These are phyloP conservation scores for Kryptolebias ocellatus DNA, from an alignment of 2,797 vertebrate species.

Conservation along the genomic window DNA sequence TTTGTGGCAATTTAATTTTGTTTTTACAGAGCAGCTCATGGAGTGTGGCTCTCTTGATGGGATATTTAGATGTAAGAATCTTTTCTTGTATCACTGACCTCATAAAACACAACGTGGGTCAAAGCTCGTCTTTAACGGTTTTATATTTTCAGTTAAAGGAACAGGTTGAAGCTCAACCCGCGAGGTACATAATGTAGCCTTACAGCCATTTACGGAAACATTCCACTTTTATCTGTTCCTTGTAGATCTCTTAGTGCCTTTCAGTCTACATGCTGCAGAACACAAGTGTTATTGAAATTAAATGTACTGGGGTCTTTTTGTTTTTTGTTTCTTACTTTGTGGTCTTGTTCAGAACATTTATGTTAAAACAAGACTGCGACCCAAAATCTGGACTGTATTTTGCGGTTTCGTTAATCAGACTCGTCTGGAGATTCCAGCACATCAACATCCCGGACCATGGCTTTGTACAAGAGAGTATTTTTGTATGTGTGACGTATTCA, in stretches of 20 bases:
- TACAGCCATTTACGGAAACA: slow-evolving; percentile 1
- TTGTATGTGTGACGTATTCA: slow-evolving; percentile 55
- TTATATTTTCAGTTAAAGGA: slow-evolving; percentile 34
- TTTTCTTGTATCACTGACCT: too few species aligned
- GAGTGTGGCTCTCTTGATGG: neutral
- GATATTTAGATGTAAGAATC: slow-evolving; percentile 42
- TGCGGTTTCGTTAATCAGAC: slow-evolving; percentile 1
- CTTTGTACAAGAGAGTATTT: slow-evolving; percentile 60
- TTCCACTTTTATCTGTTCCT: neutral
- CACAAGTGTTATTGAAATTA: slow-evolving; percentile 5
- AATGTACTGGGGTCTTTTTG: neutral
- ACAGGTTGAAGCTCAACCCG: slow-evolving; percentile 8
- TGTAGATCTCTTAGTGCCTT: slow-evolving; percentile 64
- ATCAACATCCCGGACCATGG: slow-evolving; percentile 35
- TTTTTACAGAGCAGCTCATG: slow-evolving; percentile 9
- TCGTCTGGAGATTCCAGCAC: slow-evolving; percentile 11
- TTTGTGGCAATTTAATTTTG: slow-evolving; percentile 22
- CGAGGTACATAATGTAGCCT: slow-evolving; percentile 20
- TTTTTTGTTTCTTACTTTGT: neutral
- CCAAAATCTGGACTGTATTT: slow-evolving; percentile 15
- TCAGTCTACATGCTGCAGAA: slow-evolving; percentile 27
- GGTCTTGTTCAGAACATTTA: too few species aligned
- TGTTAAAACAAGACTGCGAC: neutral
- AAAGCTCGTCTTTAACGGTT: neutral
- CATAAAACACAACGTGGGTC: neutral